A percentile compares a stretch with the other conserved stretches of the same genome.
Evolutionary conservation across 2,113 vertebrate genomes (phyloP).

Genomic region (Phylloscopus trochilus): DNA sequence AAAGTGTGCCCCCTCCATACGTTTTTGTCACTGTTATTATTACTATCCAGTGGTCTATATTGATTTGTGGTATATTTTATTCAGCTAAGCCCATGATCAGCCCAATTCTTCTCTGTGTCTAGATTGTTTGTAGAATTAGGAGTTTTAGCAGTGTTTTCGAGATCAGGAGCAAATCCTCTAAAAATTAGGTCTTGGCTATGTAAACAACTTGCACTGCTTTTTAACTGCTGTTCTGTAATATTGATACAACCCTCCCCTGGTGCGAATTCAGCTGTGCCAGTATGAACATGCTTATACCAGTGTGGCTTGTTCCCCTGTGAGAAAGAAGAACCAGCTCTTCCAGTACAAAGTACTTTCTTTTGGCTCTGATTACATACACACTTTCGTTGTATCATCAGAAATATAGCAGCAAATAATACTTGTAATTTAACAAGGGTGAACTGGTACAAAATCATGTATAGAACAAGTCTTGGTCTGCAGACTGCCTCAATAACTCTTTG

Average conservation of each 20-base stretch:
- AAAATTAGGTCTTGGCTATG: background rate
- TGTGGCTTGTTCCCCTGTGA: background rate
- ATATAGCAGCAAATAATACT: background rate
- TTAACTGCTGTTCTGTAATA: background rate
- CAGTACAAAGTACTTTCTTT: background rate
- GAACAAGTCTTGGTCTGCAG: background rate
- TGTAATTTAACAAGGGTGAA: background rate
- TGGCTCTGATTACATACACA: background rate
- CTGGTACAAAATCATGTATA: background rate
- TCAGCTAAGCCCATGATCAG: background rate
- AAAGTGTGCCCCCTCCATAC: background rate
- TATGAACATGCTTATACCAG: conserved; percentile 20
- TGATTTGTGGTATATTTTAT: background rate
- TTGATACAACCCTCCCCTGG: background rate
- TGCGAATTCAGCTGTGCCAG: background rate
- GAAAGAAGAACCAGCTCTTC: conserved; percentile 47
- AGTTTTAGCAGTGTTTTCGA: background rate
- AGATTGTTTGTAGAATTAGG: background rate
- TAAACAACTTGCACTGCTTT: background rate
- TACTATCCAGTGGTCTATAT: background rate
- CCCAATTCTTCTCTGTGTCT: background rate
- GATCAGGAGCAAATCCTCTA: background rate
- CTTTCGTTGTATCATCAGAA: background rate
- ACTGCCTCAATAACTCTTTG: background rate
- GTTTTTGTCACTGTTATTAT: background rate